A percentile compares a stretch with the other conserved stretches of the same genome.
phyloP scores from a whole-genome alignment of 2,797 vertebrate genomes.

The Acanthurus tractus region DNA sequence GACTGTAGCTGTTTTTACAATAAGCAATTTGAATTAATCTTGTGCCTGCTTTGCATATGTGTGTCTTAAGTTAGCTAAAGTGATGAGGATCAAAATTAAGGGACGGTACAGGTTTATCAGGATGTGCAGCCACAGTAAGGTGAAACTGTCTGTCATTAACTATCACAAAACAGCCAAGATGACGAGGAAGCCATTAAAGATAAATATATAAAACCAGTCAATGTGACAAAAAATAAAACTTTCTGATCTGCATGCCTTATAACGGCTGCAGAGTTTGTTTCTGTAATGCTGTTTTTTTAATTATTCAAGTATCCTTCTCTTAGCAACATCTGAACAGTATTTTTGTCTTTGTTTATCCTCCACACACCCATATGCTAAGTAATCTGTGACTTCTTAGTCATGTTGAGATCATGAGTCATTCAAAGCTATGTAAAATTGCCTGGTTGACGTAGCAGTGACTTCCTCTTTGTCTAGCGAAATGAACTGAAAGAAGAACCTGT shows the following conservation, averaged over 20 bases:
- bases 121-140: neutral
- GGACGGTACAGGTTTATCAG: neutral
- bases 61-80: neutral
- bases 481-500: no score
- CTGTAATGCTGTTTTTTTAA: slow-evolving; percentile 1
- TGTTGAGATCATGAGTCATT: neutral
- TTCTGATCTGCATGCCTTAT: neutral
- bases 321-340: neutral
- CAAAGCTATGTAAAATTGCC: no score
- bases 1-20: neutral
- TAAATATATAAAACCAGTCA: no score
- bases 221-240: no score
- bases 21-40: neutral
- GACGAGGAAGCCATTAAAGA: no score
- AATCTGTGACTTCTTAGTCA: neutral
- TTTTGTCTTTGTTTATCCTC: neutral
- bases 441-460: no score
- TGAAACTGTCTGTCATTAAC: no score
- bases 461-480: no score
- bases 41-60: neutral
- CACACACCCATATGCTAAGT: neutral
- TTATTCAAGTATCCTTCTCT: neutral
- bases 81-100: neutral
- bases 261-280: neutral
- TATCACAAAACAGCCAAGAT: no score